These are phyloP conservation scores for Priapulus caudatus DNA, from an alignment of 2,888 invertebrate genomes.

Conservation along the genomic window DNA sequence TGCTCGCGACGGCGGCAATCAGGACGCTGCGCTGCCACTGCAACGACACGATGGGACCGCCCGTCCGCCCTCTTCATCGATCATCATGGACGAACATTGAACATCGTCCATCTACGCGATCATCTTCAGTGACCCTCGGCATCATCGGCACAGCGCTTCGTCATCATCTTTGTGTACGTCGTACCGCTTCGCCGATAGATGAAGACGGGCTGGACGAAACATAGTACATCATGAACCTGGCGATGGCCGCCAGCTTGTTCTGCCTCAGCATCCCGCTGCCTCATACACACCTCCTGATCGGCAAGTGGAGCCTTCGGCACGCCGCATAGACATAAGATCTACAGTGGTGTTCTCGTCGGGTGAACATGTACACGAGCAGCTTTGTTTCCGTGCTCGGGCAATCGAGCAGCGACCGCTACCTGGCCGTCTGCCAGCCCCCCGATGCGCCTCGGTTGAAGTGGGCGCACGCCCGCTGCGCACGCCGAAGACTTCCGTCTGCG, in stretches of 20 bases:
- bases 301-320: constrained; percentile 76
- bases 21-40: too few species aligned
- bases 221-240: constrained; percentile 79
- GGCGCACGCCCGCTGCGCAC: constrained; percentile 76
- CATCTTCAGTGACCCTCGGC: constrained; percentile 6
- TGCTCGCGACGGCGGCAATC: too few species aligned
- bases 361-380: constrained; percentile 83
- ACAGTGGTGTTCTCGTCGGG: constrained; percentile 80
- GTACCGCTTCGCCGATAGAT: constrained; percentile 73
- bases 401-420: constrained; percentile 81
- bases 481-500: constrained; percentile 58
- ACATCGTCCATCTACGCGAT: constrained; percentile 51
- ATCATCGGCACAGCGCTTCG: constrained; percentile 1
- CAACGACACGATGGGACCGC: too few species aligned
- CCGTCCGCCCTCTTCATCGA: too few species aligned
- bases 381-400: constrained; percentile 79
- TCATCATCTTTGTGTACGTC: constrained; percentile 54
- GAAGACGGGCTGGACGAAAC: constrained; percentile 89
- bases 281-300: constrained; percentile 67
- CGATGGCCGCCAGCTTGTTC: constrained; percentile 83
- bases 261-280: constrained; percentile 78
- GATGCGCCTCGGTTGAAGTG: constrained; percentile 71
- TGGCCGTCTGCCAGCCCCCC: constrained; percentile 86
- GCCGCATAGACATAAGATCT: constrained; percentile 75
- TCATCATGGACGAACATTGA: too few species aligned